Percentiles rank a stretch among this genome's conserved stretches.
These are phyloP conservation scores for Epizoanthus scotinus DNA, from an alignment of 92 coral and sea anemone species.

Conservation along the genomic window DNA sequence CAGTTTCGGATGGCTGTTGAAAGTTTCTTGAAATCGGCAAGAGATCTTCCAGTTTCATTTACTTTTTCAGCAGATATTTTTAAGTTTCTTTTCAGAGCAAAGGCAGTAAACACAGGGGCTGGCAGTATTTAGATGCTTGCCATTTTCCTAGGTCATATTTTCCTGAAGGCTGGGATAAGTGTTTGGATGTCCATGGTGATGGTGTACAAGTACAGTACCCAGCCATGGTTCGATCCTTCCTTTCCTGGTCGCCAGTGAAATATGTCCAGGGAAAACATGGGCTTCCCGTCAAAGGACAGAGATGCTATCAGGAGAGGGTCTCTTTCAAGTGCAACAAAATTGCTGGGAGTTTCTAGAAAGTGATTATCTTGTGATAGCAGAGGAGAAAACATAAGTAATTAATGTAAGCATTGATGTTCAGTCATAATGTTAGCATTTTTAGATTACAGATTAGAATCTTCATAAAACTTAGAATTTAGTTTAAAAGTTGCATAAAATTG, in stretches of 20 bases:
- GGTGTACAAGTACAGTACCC: constrained; percentile 34
- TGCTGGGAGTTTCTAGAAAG: constrained; percentile 28
- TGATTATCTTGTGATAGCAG: background rate
- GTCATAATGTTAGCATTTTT: too few relatives aligned
- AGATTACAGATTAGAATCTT: too few relatives aligned
- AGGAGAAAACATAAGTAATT: too few relatives aligned
- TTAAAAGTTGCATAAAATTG: too few relatives aligned
- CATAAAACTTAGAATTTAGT: too few relatives aligned
- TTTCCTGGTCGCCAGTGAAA: constrained; percentile 41
- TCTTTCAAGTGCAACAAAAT: constrained; percentile 24
- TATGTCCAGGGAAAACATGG: constrained; percentile 29
- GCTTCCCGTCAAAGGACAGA: constrained; percentile 13
- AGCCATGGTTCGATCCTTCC: constrained; percentile 31
- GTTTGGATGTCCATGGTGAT: constrained; percentile 28
- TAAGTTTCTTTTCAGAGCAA: constrained; percentile 33
- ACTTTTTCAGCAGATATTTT: constrained; percentile 9
- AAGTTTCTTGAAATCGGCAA: background rate
- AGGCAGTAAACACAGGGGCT: constrained; percentile 32
- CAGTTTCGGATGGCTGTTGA: constrained; percentile 19
- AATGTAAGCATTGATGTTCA: too few relatives aligned
- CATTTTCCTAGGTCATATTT: constrained; percentile 36
- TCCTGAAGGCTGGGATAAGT: constrained; percentile 38
- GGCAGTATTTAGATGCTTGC: constrained; percentile 13
- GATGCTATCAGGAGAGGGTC: constrained; percentile 22
- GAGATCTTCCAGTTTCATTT: constrained; percentile 18